phyloP scores from a whole-genome alignment of 2,113 vertebrate genomes.

The Podiceps cristatus region DNA sequence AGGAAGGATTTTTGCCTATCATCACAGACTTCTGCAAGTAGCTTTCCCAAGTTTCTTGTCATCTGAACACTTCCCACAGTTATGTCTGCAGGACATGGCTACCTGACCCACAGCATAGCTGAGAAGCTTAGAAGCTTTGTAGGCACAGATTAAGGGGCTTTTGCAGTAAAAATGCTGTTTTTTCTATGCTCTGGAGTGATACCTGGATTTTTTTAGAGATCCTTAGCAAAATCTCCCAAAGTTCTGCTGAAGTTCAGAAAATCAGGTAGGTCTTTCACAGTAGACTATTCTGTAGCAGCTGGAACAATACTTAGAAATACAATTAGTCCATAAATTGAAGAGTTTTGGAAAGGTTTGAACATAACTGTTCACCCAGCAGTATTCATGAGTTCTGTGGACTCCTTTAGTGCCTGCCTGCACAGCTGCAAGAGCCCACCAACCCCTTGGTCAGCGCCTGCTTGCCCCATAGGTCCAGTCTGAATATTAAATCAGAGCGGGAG shows the following conservation, averaged over 20 bases:
- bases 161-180: background rate
- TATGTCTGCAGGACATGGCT: background rate
- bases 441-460: background rate
- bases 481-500: background rate
- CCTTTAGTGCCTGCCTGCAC: background rate
- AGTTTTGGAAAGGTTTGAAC: background rate
- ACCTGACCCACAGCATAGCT: background rate
- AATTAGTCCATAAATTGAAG: background rate
- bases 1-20: background rate
- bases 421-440: background rate
- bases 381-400: background rate
- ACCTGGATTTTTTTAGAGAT: background rate
- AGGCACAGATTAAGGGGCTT: background rate
- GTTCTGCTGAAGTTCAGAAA: background rate
- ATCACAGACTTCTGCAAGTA: background rate
- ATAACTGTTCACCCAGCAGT: background rate
- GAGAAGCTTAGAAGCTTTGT: background rate
- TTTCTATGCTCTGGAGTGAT: background rate
- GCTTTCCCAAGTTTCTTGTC: background rate
- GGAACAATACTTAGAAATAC: background rate
- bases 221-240: background rate
- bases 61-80: background rate
- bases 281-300: background rate
- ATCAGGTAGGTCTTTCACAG: background rate
- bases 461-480: background rate